These are phyloP conservation scores for Siniperca knerii DNA, from an alignment of 2,113 vertebrate genomes.

Conservation along the genomic window DNA sequence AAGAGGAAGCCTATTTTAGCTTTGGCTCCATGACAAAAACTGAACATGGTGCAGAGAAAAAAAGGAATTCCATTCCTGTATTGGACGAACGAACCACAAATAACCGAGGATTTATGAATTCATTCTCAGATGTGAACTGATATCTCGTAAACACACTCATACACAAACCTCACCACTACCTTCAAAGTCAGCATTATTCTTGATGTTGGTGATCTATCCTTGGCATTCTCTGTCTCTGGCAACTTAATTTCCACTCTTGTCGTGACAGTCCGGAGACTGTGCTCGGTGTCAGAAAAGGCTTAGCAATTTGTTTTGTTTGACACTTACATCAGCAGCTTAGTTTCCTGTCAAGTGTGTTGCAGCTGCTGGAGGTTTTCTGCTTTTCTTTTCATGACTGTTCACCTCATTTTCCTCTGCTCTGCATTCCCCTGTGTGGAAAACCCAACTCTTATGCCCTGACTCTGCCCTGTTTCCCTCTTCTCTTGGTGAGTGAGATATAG, in stretches of 20 bases:
- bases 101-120: conserved; percentile 39
- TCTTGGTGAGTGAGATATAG: conserved; percentile 52
- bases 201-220: conserved; percentile 45
- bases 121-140: conserved; percentile 27
- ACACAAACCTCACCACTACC: not conserved
- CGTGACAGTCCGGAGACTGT: conserved; percentile 31
- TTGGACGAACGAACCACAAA: conserved; percentile 18
- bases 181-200: conserved; percentile 51
- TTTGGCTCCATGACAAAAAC: conserved; percentile 71
- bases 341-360: conserved; percentile 56
- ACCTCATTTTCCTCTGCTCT: conserved; percentile 58
- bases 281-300: conserved; percentile 53
- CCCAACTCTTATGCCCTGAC: conserved; percentile 38
- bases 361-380: conserved; percentile 46
- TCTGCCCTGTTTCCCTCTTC: conserved; percentile 54
- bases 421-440: conserved; percentile 41
- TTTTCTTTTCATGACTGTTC: conserved; percentile 51
- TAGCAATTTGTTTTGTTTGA: conserved; percentile 68
- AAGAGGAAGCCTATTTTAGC: conserved; percentile 70
- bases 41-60: conserved; percentile 26
- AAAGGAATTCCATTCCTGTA: conserved; percentile 31
- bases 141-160: conserved; percentile 5
- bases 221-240: conserved; percentile 31
- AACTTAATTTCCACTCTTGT: conserved; percentile 67
- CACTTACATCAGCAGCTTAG: conserved; percentile 53